These are phyloP conservation scores for Drosophila grimshawi DNA, from an alignment of 1,140 invertebrate genomes.

Conservation along the genomic window DNA sequence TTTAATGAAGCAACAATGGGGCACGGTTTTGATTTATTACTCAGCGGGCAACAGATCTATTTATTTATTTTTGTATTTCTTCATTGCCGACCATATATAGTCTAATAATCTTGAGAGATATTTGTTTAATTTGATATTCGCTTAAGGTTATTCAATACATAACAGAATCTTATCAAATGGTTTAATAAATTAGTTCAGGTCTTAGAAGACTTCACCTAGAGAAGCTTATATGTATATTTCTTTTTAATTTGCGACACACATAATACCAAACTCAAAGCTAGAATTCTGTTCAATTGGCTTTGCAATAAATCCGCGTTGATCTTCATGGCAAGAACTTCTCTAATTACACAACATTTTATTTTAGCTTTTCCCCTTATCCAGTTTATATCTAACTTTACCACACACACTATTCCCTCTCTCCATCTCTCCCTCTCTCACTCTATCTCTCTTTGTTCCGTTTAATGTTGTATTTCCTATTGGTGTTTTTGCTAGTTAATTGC, in stretches of 20 bases:
- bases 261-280: too few relatives aligned
- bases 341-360: not conserved
- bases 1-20: not conserved
- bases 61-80: not conserved
- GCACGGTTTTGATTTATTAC: not conserved
- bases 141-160: too few relatives aligned
- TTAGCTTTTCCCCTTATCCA: not conserved
- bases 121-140: too few relatives aligned
- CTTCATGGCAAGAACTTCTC: too few relatives aligned
- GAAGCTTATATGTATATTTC: too few relatives aligned
- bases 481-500: slow-evolving; percentile 57
- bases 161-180: too few relatives aligned
- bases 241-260: too few relatives aligned
- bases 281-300: too few relatives aligned
- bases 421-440: not conserved
- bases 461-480: slow-evolving; percentile 13
- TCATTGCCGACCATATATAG: not conserved
- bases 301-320: too few relatives aligned
- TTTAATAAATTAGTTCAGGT: too few relatives aligned
- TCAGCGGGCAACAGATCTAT: not conserved
- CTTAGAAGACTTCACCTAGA: too few relatives aligned
- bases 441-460: not conserved
- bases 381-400: not conserved
- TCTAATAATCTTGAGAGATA: too few relatives aligned
- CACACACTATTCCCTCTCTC: not conserved